Conservation (phyloP, 2,113 vertebrate genomes). For the Antennarius striatus region DNA sequence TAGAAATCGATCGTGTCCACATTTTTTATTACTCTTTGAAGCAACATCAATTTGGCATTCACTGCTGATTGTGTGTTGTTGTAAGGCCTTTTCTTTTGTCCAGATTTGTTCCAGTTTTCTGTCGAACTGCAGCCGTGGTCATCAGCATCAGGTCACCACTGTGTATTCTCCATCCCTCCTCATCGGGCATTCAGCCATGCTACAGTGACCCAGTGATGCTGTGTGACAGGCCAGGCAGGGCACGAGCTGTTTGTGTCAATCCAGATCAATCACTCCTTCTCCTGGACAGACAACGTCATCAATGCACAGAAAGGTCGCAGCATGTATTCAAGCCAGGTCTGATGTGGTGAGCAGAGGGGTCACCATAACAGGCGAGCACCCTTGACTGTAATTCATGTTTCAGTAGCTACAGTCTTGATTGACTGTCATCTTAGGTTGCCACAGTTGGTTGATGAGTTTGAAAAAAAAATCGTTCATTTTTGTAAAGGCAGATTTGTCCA, state of each 20-base stretch:
- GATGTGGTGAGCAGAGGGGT: slow-evolving; percentile 60
- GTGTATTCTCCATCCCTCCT: slow-evolving; percentile 62
- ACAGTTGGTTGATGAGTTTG: slow-evolving; percentile 8
- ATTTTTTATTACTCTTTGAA: not conserved
- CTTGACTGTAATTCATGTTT: slow-evolving; percentile 35
- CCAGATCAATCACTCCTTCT: slow-evolving; percentile 79
- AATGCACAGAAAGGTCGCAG: slow-evolving; percentile 65
- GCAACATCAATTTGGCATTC: not conserved
- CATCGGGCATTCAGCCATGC: slow-evolving; percentile 78
- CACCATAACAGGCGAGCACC: slow-evolving; percentile 53
- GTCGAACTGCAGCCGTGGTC: slow-evolving; percentile 27
- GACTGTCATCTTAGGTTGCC: not conserved
- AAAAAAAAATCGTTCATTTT: not conserved
- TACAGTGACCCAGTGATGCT: slow-evolving; percentile 75
- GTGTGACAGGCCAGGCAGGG: slow-evolving; percentile 75
- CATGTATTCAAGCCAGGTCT: slow-evolving; percentile 62
- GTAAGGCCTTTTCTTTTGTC: slow-evolving; percentile 18
- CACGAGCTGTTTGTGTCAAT: slow-evolving; percentile 79
- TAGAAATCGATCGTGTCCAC: too few relatives aligned
- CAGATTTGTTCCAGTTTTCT: slow-evolving; percentile 25
- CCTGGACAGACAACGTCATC: slow-evolving; percentile 75
- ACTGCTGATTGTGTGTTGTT: slow-evolving; percentile 6
- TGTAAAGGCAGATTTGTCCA: not conserved
- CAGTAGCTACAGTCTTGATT: slow-evolving; percentile 11
- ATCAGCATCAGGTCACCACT: slow-evolving; percentile 58